Evolutionary conservation across 2,797 vertebrate genomes (phyloP), one percentile per base, ranked within the genome.

Genomic region (Erpetoichthys calabaricus): DNA sequence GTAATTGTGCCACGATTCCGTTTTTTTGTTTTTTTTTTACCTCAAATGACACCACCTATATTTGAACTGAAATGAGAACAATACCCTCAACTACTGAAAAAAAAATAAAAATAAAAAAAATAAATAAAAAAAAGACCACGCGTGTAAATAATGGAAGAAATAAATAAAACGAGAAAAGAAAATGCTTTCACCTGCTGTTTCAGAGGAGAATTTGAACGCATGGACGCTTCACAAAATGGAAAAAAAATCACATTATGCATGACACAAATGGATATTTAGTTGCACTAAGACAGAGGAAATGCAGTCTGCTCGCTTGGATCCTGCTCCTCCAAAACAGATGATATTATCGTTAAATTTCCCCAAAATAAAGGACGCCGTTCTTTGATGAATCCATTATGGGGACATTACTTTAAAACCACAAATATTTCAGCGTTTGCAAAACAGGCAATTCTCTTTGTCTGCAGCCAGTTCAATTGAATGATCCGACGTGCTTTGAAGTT

Each of bases 361-460:
- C 41, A 42, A 54, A 54, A 42, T 42, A 54, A 42, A 54, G 41
- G 53, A 42, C 8, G 53, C 4, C 53, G 42, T 54, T 49, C 41
- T 54, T 42, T 54, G 5, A 54, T 5, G 53, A 54, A 54, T 54
- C 53, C 10, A 54, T 54, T 54, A 54, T 42, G 53, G 41, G 53
- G 41, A 7, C 41, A 8, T 42, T 54, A 41, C 53, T 54, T 42
- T 54, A 42, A 54, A 6, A 42, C 25, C 41, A 54, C 44, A 42
- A n/a, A 54, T 54, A 54, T 54, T 52, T 5, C 10, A 54, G 41
- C 53, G 44, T 42, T 54, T 54, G 53, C 5, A 54, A 54, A 10
- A 54, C 44, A 54, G 10, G 53, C 53, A 42, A 54, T 54, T 42
- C 44, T 42, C 53, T 54, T 54, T 54, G 53, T 42, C 44, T 25